Conservation (phyloP, 2,888 invertebrate species). For the Xylota segnis region DNA sequence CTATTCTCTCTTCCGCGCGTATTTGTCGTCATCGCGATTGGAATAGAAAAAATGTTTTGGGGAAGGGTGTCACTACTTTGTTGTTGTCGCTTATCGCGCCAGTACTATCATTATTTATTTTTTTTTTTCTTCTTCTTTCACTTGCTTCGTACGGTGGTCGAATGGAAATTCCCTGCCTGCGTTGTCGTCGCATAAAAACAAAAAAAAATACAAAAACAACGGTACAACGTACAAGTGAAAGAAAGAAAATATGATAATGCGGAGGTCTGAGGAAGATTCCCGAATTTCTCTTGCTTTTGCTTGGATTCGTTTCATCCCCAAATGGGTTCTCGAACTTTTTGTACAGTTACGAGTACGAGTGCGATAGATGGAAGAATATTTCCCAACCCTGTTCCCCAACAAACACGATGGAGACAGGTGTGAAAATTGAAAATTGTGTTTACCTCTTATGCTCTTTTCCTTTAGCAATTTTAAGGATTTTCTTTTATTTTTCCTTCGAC, state of each 20-base stretch:
- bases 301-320: background rate
- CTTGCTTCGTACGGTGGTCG: background rate
- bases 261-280: background rate
- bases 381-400: constrained; percentile 14
- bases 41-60: constrained; percentile 12
- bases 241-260: constrained; percentile 8
- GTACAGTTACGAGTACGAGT: constrained; percentile 46
- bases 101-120: background rate
- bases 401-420: constrained; percentile 40
- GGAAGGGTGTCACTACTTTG: too few relatives aligned
- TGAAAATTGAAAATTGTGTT: constrained; percentile 41
- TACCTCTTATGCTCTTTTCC: constrained; percentile 3
- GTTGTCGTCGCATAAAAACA: constrained; percentile 5
- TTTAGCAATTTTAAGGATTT: background rate
- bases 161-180: constrained; percentile 69
- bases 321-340: background rate
- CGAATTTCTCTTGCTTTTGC: constrained; percentile 27
- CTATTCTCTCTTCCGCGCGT: constrained; percentile 10
- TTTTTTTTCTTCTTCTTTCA: constrained; percentile 5
- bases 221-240: constrained; percentile 16
- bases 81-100: constrained; percentile 53
- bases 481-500: constrained; percentile 7
- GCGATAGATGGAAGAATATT: constrained; percentile 6
- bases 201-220: background rate
- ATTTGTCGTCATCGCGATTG: background rate